Evolutionary conservation across 1,140 invertebrate species (phyloP), one percentile per base, ranked within the genome.

Genomic region (Matsumurasca onukii): DNA sequence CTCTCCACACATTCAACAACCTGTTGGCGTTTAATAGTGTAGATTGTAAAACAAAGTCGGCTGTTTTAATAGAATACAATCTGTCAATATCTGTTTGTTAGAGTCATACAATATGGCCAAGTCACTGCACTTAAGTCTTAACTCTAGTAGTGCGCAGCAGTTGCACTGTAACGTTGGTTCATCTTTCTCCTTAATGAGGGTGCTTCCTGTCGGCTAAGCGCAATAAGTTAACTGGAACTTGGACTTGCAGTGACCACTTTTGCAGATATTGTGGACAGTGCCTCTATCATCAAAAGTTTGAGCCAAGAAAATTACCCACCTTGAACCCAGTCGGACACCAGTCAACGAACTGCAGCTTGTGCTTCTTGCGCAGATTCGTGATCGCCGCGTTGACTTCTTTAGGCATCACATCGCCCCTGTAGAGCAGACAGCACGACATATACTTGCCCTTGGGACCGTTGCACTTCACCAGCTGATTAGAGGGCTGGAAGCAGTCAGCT

Each of bases 401-500:
- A 0, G 87, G 80, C 0, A 76, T 83, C 15, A 85, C 82, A 74
- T 85, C 83, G 3, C 83, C 83, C 22, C 83, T 73, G 69, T 84
- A 84, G 22, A 84, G 73, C 66, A 84, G 73, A 75, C 86, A 88
- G 69, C 85, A 86, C 12, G 86, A 84, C 85, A 89, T 87, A 55
- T 82, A 82, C 63, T 82, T 82, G 20, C 80, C 78, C 1, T 72
- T 71, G 3, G 71, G 72, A 0, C 76, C 73, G 48, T 80, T 76
- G 66, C 77, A 77, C 25, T 78, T 79, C 2, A 79, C 72, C 86
- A 89, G 87, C 71, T 84, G 84, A 77, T 91, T 91, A 25, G 81
- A 76, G n/a, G 89, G 86, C 72, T 94, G 90, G 71, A 94, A 94
- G 72, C 91, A 92, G 1, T 86, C 83, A 76, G 86, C 90, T 34